Base-by-base conservation (phyloP, 1,140 invertebrate species). In the Heliconius eleuchia region DNA sequence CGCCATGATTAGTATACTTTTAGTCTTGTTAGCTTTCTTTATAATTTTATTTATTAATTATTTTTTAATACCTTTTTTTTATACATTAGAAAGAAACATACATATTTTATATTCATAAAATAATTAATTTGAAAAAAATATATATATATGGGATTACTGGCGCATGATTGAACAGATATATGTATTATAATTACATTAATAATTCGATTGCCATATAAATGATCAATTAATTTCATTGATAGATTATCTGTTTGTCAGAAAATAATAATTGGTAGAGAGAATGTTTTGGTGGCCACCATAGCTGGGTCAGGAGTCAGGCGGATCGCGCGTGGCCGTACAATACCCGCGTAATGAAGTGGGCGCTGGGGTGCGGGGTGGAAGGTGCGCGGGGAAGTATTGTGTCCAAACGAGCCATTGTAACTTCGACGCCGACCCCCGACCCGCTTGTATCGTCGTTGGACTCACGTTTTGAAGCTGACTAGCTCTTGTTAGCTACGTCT, bases 261-360 rank as follows among this genome's bases (percentile, higher is more conserved):
- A 60, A 80, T 71, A 77, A 80, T 73, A 57, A 57, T 57, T 39
- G 74, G 52, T 80, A 77, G 52, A 66, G 79, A 52, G 71, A 55
- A 80, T 76, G 74, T 82, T 86, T 84, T 82, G 80, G 79, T 79
- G 86, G 84, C 87, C 89, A 91, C 89, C 87, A 84, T 82, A 84
- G 83, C 76, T 80, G 86, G 85, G 88, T 86, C 84, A 87, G 84
- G 80, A 88, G 88, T 87, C 80, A 84, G 81, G 75, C 81, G 73
- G 79, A 80, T 81, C 80, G 87, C 83, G 86, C 84, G 86, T 88
- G 85, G 74, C 81, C 79, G 84, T 80, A 94, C 92, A 92, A 94
- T 92, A 87, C 86, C 79, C 87, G 92, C 91, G 92, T 94, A 94
- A 94, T 94, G 92, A 94, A 92, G 91, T 93, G 89, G 89, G 88